Conservation (phyloP, 2,797 vertebrate genomes). For the Gambelia wislizenii region DNA sequence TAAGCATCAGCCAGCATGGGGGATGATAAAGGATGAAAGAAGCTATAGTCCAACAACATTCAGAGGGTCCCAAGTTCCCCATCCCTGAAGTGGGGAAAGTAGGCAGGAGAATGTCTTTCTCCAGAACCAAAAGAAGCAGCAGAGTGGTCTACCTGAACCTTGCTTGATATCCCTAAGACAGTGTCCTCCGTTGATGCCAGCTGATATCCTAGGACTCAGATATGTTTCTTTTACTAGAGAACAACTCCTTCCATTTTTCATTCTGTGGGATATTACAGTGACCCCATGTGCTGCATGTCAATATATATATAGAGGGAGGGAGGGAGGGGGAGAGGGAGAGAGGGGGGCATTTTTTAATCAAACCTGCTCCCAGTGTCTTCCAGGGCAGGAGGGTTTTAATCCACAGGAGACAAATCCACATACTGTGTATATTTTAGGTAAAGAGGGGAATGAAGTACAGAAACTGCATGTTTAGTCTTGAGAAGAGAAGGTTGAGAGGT, state of each 20-base stretch:
- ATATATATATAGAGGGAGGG: too few species aligned
- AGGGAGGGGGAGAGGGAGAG: too few species aligned
- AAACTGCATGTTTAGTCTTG: too few species aligned
- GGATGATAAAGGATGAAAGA: not conserved
- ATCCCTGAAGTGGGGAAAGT: constrained; percentile 30
- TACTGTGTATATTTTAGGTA: not conserved
- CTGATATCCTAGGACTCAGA: not conserved
- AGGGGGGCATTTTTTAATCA: too few species aligned
- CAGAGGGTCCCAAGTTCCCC: constrained; percentile 33
- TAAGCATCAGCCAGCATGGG: not conserved
- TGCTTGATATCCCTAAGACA: not conserved
- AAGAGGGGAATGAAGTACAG: not conserved
- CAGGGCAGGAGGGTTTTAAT: not conserved
- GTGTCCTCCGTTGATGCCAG: not conserved
- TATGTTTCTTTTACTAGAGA: not conserved
- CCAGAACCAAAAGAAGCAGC: constrained; percentile 21
- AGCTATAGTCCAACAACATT: not conserved
- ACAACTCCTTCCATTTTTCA: not conserved
- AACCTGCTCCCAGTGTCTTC: not conserved
- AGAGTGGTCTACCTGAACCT: not conserved
- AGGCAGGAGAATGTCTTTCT: not conserved
- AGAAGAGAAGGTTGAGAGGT: too few species aligned
- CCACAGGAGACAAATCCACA: not conserved
- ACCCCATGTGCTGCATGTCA: not conserved
- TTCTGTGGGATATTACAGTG: not conserved